Evolutionary conservation across 35 echinoderm and acorn worm species (phyloP).

Genomic region (Ptychodera flava): DNA sequence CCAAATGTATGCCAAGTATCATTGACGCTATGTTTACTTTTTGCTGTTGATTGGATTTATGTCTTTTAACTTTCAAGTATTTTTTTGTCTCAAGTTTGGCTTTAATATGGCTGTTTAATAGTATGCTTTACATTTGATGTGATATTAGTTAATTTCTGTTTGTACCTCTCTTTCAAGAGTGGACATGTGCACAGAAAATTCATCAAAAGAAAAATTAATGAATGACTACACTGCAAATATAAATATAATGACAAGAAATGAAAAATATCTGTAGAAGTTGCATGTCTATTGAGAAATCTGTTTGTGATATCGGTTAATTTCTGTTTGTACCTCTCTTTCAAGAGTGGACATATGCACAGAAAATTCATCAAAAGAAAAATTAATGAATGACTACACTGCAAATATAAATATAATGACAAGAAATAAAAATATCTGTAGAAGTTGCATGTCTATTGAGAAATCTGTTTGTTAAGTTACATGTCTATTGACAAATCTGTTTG

Average conservation of each 20-base stretch:
- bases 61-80: no score
- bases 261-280: background rate
- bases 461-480: background rate
- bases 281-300: background rate
- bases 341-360: background rate
- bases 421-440: background rate
- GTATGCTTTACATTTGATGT: no score
- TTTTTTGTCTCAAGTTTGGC: no score
- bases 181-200: background rate
- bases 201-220: background rate
- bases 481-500: background rate
- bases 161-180: no score
- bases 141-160: no score
- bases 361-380: background rate
- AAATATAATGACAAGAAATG: background rate
- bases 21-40: no score
- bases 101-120: no score
- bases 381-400: background rate
- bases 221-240: background rate
- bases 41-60: no score
- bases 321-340: no score
- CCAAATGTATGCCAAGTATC: no score
- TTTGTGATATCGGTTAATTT: no score
- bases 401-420: background rate
- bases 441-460: background rate